These are phyloP conservation scores for Hermaeophaga mercurialis DNA, from an alignment of 2,888 invertebrate genomes.

Conservation along the genomic window DNA sequence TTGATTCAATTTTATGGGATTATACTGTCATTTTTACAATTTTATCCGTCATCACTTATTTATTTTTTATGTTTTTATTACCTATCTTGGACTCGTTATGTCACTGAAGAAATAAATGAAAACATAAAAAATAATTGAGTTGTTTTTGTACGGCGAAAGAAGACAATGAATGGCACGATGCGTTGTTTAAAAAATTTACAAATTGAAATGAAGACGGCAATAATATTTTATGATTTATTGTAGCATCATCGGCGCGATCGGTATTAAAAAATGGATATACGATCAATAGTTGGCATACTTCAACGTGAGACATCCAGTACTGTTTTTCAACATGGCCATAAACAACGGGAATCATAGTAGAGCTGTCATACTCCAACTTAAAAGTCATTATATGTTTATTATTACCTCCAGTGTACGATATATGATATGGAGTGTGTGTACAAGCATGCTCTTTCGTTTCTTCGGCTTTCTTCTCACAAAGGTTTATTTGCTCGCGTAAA, in stretches of 20 bases:
- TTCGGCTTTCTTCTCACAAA: conserved; percentile 27
- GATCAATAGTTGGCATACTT: conserved; percentile 54
- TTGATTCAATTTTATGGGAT: no score
- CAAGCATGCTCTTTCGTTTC: conserved; percentile 29
- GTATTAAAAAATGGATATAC: conserved; percentile 49
- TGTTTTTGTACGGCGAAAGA: conserved; percentile 14
- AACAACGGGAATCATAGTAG: conserved; percentile 51
- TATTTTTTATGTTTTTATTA: no score
- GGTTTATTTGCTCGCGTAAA: conserved; percentile 28
- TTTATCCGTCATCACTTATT: no score
- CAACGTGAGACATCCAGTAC: conserved; percentile 53
- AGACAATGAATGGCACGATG: conserved; percentile 14
- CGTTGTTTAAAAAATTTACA: conserved; percentile 30
- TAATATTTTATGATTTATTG: conserved; percentile 43
- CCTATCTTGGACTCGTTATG: no score
- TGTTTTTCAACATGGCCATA: conserved; percentile 49
- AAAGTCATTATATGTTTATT: conserved; percentile 40
- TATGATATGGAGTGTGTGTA: conserved; percentile 34
- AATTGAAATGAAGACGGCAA: conserved; percentile 33
- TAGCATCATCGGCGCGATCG: conserved; percentile 33
- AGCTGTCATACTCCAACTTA: conserved; percentile 43
- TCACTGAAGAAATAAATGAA: no score
- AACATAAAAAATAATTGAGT: conserved; percentile 21
- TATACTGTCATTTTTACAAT: no score
- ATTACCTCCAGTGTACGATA: conserved; percentile 36